Base-by-base conservation (phyloP, 2,113 vertebrate species). In the Hydropotes inermis region DNA sequence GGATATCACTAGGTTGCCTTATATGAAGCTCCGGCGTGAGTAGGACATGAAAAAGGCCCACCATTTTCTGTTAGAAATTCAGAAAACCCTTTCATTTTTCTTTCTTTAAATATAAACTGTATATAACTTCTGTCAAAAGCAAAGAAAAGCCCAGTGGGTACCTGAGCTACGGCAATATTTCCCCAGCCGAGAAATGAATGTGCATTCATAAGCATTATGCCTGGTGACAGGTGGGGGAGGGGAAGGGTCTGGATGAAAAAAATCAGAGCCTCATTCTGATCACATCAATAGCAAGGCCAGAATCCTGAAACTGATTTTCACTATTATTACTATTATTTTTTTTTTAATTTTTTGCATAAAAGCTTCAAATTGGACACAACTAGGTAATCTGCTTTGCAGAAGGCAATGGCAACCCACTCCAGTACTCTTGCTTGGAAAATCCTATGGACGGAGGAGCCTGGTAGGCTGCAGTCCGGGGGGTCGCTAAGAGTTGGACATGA, bases 71-170 rank as follows among this genome's bases (percentile, higher is more conserved):
- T 87, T 97, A 92, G 88, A 94, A 96, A 97, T 97, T 85, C 83
- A 45, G 92, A 58, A 93, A 83, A 84, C 39, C 87, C 93, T 98
- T 96, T 70, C 91, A 89, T 91, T 98, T 97, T 97, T 95, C 83
- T 96, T 93, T 96, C 67, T 93, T 89, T 85, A 94, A 97, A 95
- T 92, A 98, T 89, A 97, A 98, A 98, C 54, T 55, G 47, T 81
- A 12, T 47, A 93, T 12, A n/a, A 60, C 43, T 91, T 84, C 97
- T 97, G 83, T 98, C 90, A 96, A 61, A 81, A 90, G 70, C 30
- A 0, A 84, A 98, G 96, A 97, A 97, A 91, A 97, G 94, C 95
- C 95, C 97, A 97, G 97, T 97, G 82, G 96, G 96, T 86, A 47
- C 83, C 93, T 95, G 74, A 92, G 93, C 95, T 83, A 19, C 25